Conservation (phyloP, 2,888 invertebrate species). For the Andrena praecox region DNA sequence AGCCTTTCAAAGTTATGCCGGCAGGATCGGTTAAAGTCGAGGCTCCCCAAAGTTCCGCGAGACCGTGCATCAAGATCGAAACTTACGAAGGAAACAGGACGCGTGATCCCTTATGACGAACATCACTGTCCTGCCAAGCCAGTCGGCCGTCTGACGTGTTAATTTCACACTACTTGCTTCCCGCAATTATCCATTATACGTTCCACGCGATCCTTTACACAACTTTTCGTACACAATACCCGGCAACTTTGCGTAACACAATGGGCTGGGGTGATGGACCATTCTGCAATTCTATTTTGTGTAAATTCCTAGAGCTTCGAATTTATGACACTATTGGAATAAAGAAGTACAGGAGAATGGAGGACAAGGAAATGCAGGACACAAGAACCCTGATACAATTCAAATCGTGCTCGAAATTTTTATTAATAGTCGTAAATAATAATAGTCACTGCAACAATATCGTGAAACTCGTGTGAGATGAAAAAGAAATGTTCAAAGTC, state of each 20-base stretch:
- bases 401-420: too few species aligned
- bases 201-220: conserved; percentile 38
- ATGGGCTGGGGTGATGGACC: not conserved
- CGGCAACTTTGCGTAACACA: not conserved
- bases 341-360: too few species aligned
- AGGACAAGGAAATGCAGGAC: too few species aligned
- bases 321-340: too few species aligned
- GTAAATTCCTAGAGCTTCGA: too few species aligned
- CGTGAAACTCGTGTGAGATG: too few species aligned
- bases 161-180: conserved; percentile 80
- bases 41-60: conserved; percentile 32
- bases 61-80: conserved; percentile 47
- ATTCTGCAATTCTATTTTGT: too few species aligned
- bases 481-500: too few species aligned
- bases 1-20: conserved; percentile 14
- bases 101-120: conserved; percentile 76
- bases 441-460: too few species aligned
- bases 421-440: too few species aligned
- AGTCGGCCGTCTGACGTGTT: conserved; percentile 60
- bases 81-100: conserved; percentile 54
- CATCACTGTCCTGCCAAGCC: conserved; percentile 48
- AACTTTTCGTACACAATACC: not conserved
- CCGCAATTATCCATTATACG: conserved; percentile 72
- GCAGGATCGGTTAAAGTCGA: conserved; percentile 16
- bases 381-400: too few species aligned